Evolutionary conservation across 2,797 vertebrate genomes (phyloP).

Genomic region (Sarcoramphus papa): DNA sequence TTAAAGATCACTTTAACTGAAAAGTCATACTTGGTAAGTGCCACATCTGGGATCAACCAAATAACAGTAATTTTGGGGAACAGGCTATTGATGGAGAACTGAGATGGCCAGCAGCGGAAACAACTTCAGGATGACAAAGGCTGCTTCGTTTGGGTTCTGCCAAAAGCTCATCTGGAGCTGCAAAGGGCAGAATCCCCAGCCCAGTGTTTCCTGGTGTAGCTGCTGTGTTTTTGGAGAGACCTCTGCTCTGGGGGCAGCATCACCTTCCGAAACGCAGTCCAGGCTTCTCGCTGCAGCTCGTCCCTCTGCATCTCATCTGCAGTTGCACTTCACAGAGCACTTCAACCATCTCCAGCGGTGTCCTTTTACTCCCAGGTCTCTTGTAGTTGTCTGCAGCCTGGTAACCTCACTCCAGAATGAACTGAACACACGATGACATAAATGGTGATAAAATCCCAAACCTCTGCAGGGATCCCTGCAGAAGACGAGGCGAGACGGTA

Average conservation of each 20-base stretch:
- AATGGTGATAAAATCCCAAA: rapidly evolving
- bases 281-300: neutral
- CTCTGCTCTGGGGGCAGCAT: neutral
- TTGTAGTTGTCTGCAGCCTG: neutral
- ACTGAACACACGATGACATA: too few relatives aligned
- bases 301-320: neutral
- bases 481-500: neutral
- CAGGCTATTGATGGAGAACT: neutral
- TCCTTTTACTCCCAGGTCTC: neutral
- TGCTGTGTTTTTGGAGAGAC: neutral
- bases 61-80: neutral
- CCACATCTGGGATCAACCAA: neutral
- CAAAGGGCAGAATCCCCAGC: neutral
- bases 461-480: neutral
- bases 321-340: neutral
- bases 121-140: neutral
- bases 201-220: neutral
- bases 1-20: neutral
- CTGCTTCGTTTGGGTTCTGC: neutral
- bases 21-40: neutral
- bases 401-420: neutral
- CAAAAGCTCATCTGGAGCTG: neutral
- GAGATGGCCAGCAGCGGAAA: neutral
- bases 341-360: neutral
- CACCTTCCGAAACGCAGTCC: neutral